Evolutionary conservation across 2,797 vertebrate species (phyloP).

Genomic region (Anas georgica): DNA sequence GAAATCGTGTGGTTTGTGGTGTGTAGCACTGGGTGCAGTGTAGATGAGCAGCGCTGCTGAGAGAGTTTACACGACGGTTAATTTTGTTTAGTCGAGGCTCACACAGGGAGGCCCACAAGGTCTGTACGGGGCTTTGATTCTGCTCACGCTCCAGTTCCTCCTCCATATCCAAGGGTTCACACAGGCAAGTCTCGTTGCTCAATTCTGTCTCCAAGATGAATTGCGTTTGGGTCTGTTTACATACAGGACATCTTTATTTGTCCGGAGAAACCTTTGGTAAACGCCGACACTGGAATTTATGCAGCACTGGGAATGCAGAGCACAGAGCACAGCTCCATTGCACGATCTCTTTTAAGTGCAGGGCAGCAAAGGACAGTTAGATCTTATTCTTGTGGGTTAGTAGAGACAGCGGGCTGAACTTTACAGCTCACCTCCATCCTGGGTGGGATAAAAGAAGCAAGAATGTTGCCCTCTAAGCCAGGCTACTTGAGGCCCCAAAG

Average conservation of each 20-base stretch:
- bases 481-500: background rate
- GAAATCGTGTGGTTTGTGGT: accelerated
- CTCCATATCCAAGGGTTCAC: background rate
- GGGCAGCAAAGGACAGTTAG: background rate
- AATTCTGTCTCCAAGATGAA: constrained; percentile 11
- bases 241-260: constrained; percentile 15
- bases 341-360: accelerated
- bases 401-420: background rate
- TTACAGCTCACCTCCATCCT: background rate
- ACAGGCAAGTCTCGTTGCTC: background rate
- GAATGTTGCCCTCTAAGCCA: background rate
- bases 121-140: background rate
- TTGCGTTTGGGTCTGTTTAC: constrained; percentile 19
- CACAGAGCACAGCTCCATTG: background rate
- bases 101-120: accelerated
- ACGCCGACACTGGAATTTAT: background rate
- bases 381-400: background rate
- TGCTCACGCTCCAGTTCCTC: background rate
- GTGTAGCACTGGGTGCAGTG: background rate
- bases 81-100: background rate
- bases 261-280: constrained; percentile 10
- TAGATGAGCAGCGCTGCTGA: background rate
- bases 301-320: background rate
- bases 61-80: background rate
- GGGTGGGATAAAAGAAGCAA: background rate